Conservation (phyloP, 1,140 invertebrate genomes). For the Drosophila sp. region DNA sequence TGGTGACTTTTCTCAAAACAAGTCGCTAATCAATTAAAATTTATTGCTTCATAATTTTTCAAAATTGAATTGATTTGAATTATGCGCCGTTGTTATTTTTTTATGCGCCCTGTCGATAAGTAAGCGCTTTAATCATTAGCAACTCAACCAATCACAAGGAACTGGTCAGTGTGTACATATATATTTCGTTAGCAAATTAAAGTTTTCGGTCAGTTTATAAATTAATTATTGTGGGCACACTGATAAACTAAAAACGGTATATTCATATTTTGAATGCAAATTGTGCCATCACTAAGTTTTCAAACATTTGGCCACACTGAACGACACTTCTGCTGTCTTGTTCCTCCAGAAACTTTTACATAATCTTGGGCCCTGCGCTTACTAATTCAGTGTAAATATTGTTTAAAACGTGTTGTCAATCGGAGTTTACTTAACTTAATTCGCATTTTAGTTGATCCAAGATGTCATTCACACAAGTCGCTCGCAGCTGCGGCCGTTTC, state of each 20-base stretch:
- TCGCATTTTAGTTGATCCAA: constrained; percentile 52
- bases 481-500: constrained; percentile 77
- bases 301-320: constrained; percentile 10
- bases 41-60: too few species aligned
- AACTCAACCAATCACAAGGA: neutral
- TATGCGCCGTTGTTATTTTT: too few species aligned
- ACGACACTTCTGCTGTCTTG: constrained; percentile 41
- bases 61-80: neutral
- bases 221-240: neutral
- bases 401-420: constrained; percentile 7
- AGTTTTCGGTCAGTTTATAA: neutral
- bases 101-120: neutral
- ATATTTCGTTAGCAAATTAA: neutral
- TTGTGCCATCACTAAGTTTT: neutral
- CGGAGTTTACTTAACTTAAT: constrained; percentile 18
- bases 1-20: too few species aligned
- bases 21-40: too few species aligned
- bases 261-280: too few species aligned
- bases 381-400: constrained; percentile 75
- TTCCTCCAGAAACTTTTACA: constrained; percentile 79
- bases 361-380: constrained; percentile 63
- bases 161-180: constrained; percentile 12
- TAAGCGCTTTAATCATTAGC: neutral
- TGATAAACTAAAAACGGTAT: too few species aligned
- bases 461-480: constrained; percentile 81